These are phyloP conservation scores for Chymomyza costata DNA, from an alignment of 1,140 invertebrate species.

Conservation along the genomic window DNA sequence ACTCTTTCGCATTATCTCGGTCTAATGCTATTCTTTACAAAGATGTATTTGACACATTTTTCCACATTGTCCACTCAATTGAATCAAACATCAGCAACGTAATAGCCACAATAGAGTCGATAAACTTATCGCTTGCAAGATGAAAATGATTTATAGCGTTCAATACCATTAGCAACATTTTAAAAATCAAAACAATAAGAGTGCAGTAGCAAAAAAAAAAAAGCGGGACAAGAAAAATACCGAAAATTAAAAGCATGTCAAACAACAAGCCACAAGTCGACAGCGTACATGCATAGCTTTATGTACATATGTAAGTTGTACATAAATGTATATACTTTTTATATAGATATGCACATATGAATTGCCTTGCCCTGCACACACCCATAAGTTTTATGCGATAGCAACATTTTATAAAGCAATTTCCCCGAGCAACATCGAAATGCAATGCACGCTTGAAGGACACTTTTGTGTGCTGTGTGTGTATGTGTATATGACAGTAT, in stretches of 20 bases:
- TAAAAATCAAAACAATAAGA: constrained; percentile 26
- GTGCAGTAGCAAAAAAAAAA: constrained; percentile 10
- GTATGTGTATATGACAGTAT: constrained; percentile 11
- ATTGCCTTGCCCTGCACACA: constrained; percentile 10
- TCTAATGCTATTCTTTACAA: no score
- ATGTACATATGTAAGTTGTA: no score
- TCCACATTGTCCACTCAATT: no score
- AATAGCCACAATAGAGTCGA: no score
- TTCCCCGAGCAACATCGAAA: constrained; percentile 63
- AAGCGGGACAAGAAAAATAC: constrained; percentile 14
- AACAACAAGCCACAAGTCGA: constrained; percentile 28
- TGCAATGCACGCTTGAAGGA: constrained; percentile 64
- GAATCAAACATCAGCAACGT: no score
- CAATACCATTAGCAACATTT: constrained; percentile 39
- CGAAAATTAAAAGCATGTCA: constrained; percentile 59
- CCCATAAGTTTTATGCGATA: constrained; percentile 51
- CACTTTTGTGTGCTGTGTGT: constrained; percentile 6
- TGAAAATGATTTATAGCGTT: constrained; percentile 43
- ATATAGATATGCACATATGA: constrained; percentile 24
- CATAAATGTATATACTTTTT: no score
- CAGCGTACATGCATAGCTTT: no score
- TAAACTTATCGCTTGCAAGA: no score
- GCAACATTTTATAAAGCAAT: constrained; percentile 69
- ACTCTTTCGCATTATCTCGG: no score
- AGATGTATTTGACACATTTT: no score